Evolutionary conservation across 2,888 invertebrate species (phyloP).

Genomic region (Zaprionus bogoriensis): DNA sequence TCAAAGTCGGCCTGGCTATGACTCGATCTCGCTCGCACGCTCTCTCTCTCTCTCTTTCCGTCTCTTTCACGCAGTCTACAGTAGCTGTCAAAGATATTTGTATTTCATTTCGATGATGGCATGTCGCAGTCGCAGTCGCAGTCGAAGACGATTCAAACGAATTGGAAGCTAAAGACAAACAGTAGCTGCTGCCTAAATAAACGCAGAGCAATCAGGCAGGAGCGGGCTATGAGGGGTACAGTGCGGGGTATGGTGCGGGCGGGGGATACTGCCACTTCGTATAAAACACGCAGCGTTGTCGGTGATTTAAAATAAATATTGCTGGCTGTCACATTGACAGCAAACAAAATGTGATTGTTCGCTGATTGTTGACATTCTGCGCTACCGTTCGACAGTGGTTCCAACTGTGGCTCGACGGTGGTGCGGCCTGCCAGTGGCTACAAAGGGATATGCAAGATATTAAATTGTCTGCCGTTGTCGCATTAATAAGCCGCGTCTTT

Average conservation of each 20-base stretch:
- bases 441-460: slow-evolving; percentile 71
- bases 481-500: slow-evolving; percentile 69
- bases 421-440: slow-evolving; percentile 16
- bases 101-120: slow-evolving; percentile 78
- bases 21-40: not conserved
- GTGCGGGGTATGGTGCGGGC: not conserved
- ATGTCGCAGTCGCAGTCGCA: slow-evolving; percentile 69
- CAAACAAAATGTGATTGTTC: slow-evolving; percentile 78
- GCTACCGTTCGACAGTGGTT: slow-evolving; percentile 54
- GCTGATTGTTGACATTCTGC: slow-evolving; percentile 77
- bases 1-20: slow-evolving; percentile 61
- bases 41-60: not conserved
- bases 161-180: slow-evolving; percentile 71
- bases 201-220: slow-evolving; percentile 58
- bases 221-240: slow-evolving; percentile 14
- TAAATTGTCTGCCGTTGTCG: slow-evolving; percentile 74
- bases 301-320: slow-evolving; percentile 80
- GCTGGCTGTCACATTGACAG: slow-evolving; percentile 77
- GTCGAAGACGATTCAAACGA: slow-evolving; percentile 64
- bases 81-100: slow-evolving; percentile 80
- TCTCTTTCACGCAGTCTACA: slow-evolving; percentile 33
- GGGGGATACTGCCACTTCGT: slow-evolving; percentile 36
- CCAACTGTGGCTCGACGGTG: slow-evolving; percentile 28
- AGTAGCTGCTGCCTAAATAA: slow-evolving; percentile 74
- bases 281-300: slow-evolving; percentile 41